A percentile compares a stretch with the other conserved stretches of the same genome.
These are phyloP conservation scores for Trissolcus basalis DNA, from an alignment of 1,140 invertebrate species.

Conservation along the genomic window DNA sequence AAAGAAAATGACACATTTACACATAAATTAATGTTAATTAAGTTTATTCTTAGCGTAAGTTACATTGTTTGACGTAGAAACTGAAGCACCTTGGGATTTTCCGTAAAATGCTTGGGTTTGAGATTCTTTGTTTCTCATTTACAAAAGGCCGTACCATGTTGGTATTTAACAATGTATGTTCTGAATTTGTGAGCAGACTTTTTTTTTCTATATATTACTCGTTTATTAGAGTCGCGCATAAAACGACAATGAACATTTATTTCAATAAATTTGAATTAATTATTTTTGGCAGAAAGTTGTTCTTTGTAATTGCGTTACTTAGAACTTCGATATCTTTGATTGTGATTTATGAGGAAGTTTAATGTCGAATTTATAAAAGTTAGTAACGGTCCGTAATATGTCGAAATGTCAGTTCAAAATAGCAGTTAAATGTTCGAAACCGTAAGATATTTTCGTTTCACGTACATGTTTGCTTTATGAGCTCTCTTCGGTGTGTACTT, in stretches of 20 bases:
- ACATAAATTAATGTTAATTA: slow-evolving; percentile 4
- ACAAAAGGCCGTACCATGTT: slow-evolving; percentile 9
- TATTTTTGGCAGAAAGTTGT: slow-evolving; percentile 7
- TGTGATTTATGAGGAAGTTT: slow-evolving; percentile 22
- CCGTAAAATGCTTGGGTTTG: slow-evolving; percentile 6
- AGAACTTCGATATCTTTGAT: slow-evolving; percentile 5
- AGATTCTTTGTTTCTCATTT: slow-evolving; percentile 12
- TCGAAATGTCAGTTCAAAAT: slow-evolving; percentile 11
- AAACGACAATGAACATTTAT: slow-evolving; percentile 7
- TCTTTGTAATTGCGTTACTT: slow-evolving; percentile 17
- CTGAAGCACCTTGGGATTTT: slow-evolving; percentile 1
- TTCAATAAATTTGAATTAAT: slow-evolving; percentile 22
- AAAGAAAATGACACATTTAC: neutral
- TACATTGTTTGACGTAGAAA: slow-evolving; percentile 16
- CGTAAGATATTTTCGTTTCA: neutral
- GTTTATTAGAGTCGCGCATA: neutral
- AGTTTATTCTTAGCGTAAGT: slow-evolving; percentile 10
- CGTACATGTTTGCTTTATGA: neutral
- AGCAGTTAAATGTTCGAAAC: neutral
- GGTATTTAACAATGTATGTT: slow-evolving; percentile 2
- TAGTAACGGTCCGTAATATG: neutral
- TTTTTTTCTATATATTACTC: neutral
- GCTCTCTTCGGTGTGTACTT: too few species aligned
- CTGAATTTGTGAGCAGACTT: neutral
- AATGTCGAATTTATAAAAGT: slow-evolving; percentile 16